Conservation (phyloP, 2,113 vertebrate species). For the Periophthalmodon schlosseri region DNA sequence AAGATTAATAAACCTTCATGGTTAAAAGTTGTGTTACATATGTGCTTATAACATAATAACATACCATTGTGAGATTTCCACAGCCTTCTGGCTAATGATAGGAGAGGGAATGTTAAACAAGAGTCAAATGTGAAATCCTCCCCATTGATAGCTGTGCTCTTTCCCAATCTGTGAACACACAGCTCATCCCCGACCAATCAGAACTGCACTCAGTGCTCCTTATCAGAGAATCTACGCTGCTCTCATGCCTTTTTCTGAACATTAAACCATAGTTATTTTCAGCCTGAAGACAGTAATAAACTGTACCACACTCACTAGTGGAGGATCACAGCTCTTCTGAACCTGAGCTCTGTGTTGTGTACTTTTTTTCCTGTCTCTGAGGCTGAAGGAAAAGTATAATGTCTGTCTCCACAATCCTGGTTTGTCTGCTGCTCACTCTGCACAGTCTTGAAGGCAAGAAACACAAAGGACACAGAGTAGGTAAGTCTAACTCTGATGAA, state of each 20-base stretch:
- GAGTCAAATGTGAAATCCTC: slow-evolving; percentile 10
- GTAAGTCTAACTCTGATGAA: slow-evolving; percentile 53
- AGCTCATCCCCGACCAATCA: slow-evolving; percentile 57
- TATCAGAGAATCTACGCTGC: slow-evolving; percentile 36
- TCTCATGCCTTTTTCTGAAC: slow-evolving; percentile 20
- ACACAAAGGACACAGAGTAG: slow-evolving; percentile 55
- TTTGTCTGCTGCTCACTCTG: slow-evolving; percentile 58
- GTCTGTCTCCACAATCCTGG: slow-evolving; percentile 60
- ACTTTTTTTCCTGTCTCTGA: slow-evolving; percentile 4
- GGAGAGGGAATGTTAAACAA: neutral
- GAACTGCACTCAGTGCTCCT: slow-evolving; percentile 33
- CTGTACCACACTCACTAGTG: slow-evolving; percentile 15
- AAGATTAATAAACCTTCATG: neutral
- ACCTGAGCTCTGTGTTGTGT: neutral
- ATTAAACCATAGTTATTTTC: slow-evolving; percentile 13
- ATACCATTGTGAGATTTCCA: neutral
- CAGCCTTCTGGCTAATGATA: neutral
- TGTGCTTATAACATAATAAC: neutral
- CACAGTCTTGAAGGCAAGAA: slow-evolving; percentile 62
- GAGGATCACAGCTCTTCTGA: slow-evolving; percentile 14
- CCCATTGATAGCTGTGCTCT: slow-evolving; percentile 30
- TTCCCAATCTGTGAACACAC: slow-evolving; percentile 56
- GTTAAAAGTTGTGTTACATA: neutral
- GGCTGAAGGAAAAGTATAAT: slow-evolving; percentile 32
- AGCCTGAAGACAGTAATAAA: slow-evolving; percentile 6